These are phyloP conservation scores for Punctoribates punctum DNA, from an alignment of 2,888 invertebrate species.

Conservation along the genomic window DNA sequence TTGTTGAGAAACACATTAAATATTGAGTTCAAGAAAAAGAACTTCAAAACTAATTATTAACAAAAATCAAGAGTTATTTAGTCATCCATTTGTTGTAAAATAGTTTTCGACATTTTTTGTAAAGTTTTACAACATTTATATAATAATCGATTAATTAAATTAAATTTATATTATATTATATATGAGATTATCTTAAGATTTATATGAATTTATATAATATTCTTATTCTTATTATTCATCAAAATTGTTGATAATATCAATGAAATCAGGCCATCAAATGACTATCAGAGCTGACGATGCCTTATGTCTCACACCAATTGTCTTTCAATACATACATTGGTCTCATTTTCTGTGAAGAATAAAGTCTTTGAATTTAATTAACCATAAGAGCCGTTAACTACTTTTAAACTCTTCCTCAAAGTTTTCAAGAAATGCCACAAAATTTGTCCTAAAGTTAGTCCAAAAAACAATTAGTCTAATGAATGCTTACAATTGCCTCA, in stretches of 20 bases:
- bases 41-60: neutral
- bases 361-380: neutral
- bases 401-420: too few species aligned
- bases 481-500: too few species aligned
- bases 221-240: neutral
- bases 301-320: conserved; percentile 30
- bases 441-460: too few species aligned
- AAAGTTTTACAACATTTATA: conserved; percentile 14
- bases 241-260: neutral
- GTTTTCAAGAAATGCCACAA: too few species aligned
- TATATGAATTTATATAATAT: neutral
- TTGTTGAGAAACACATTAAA: conserved; percentile 10
- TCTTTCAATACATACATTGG: conserved; percentile 13
- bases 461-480: too few species aligned
- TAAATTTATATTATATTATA: conserved; percentile 8
- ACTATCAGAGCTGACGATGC: conserved; percentile 22
- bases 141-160: neutral
- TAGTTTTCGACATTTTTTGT: neutral
- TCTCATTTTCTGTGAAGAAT: conserved; percentile 10
- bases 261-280: conserved; percentile 6
- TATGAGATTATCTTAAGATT: neutral
- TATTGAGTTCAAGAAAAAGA: neutral
- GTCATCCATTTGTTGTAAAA: conserved; percentile 24
- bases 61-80: neutral
- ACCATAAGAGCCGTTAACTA: too few species aligned